Evolutionary conservation across 2,113 vertebrate species (phyloP).

Genomic region (Oreochromis niloticus): DNA sequence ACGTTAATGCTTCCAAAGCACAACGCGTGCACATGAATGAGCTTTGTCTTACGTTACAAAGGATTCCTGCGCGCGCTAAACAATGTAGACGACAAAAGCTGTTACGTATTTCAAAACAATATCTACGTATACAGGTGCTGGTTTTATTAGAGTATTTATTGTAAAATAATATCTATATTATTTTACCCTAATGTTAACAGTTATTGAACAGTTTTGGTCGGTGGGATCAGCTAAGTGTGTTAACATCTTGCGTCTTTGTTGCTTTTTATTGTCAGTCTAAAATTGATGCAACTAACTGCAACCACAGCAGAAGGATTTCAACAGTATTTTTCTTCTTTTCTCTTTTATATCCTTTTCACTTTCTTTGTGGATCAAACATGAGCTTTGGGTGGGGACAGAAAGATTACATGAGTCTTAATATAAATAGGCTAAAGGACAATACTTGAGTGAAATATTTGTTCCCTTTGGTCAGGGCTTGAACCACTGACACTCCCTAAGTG

Average conservation of each 20-base stretch:
- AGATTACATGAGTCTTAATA: neutral
- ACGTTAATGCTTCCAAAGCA: neutral
- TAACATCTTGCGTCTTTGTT: neutral
- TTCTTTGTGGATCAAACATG: neutral
- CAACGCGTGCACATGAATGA: neutral
- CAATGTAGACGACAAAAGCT: neutral
- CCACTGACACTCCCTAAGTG: neutral
- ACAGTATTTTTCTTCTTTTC: neutral
- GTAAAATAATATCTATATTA: neutral
- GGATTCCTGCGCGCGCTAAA: rapidly evolving
- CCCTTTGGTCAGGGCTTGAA: neutral
- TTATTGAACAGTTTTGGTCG: neutral
- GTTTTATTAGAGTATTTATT: neutral
- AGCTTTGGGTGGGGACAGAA: neutral
- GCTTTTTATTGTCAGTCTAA: neutral
- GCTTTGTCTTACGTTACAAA: neutral
- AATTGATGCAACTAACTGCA: neutral
- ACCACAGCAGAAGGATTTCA: neutral
- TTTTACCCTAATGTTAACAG: neutral
- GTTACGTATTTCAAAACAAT: neutral
- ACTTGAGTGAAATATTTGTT: neutral
- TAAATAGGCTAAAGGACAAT: neutral
- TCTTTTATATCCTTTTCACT: neutral
- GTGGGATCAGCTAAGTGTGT: neutral
- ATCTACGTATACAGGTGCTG: rapidly evolving